Evolutionary conservation across 2,113 vertebrate species (phyloP).

Genomic region (Prinia subflava): DNA sequence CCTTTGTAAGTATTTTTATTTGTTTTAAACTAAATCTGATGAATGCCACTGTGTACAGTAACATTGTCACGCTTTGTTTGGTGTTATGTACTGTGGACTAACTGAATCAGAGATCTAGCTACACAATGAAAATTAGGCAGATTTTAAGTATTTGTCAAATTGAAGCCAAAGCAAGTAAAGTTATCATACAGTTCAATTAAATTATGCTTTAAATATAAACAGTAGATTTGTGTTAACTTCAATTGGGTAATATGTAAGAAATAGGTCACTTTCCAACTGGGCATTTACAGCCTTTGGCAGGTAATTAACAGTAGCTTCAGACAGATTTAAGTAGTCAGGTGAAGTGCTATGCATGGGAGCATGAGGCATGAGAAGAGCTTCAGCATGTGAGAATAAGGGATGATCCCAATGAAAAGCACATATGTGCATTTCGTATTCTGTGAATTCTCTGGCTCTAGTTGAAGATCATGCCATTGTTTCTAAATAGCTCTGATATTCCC

Average conservation of each 20-base stretch:
- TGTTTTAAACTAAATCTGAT: not conserved
- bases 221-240: not conserved
- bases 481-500: not conserved
- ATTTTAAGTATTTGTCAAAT: not conserved
- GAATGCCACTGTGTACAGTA: not conserved
- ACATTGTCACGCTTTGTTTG: not conserved
- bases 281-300: not conserved
- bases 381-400: not conserved
- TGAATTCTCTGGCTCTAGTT: not conserved
- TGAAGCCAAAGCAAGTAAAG: not conserved
- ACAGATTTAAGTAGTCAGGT: not conserved
- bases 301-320: not conserved
- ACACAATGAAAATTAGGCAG: not conserved
- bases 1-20: not conserved
- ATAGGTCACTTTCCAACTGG: not conserved
- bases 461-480: slow-evolving; percentile 29
- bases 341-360: not conserved
- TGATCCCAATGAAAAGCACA: not conserved
- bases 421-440: not conserved
- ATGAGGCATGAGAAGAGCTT: not conserved
- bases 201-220: not conserved
- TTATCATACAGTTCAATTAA: not conserved
- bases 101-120: not conserved
- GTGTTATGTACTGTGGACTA: not conserved
- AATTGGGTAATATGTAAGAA: not conserved